These are phyloP conservation scores for Drosophila quasianomalipes DNA, from an alignment of 2,888 invertebrate genomes.

Conservation along the genomic window DNA sequence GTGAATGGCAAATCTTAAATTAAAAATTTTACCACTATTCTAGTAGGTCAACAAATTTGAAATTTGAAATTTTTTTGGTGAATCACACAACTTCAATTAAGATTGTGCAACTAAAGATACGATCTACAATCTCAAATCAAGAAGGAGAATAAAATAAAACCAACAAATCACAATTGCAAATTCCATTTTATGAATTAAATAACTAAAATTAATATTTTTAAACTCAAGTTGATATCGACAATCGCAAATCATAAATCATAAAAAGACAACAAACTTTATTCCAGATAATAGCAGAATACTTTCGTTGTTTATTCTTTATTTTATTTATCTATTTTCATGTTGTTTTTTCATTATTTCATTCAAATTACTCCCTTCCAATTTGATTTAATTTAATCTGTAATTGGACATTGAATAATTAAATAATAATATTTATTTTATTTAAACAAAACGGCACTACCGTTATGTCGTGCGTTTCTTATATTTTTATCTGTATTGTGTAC, in stretches of 20 bases:
- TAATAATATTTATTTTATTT: background rate
- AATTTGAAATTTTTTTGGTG: background rate
- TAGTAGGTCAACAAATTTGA: background rate
- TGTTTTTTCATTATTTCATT: background rate
- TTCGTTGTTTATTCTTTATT: background rate
- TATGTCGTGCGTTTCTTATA: background rate
- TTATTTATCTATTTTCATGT: background rate
- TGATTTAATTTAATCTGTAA: background rate
- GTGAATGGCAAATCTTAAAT: background rate
- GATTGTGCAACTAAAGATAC: background rate
- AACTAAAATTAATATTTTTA: background rate
- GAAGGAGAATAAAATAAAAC: background rate
- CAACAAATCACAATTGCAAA: too few species aligned
- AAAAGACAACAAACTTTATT: background rate
- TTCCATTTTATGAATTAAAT: background rate
- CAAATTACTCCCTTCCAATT: background rate
- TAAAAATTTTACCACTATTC: background rate
- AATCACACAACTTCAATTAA: background rate
- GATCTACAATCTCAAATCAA: background rate
- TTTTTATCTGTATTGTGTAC: background rate
- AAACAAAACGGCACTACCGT: background rate
- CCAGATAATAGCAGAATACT: background rate
- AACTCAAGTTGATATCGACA: background rate
- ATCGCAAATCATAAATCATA: background rate
- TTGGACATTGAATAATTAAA: background rate